These are phyloP conservation scores for Sinocyclocheilus anshuiensis DNA, from an alignment of 2,113 vertebrate species.

Conservation along the genomic window DNA sequence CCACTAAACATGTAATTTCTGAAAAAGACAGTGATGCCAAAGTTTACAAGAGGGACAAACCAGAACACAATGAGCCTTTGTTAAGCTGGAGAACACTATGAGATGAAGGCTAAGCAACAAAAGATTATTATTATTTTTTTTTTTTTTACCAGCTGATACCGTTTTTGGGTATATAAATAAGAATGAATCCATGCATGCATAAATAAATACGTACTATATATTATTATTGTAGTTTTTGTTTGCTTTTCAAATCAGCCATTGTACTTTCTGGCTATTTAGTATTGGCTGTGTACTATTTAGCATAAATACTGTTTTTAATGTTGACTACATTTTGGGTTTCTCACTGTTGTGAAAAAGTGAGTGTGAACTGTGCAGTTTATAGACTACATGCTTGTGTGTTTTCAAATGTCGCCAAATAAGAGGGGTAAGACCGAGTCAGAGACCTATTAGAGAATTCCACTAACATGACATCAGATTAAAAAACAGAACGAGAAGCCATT, in stretches of 20 bases:
- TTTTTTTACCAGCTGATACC: neutral
- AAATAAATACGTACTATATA: too few species aligned
- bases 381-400: neutral
- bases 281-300: too few species aligned
- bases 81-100: neutral
- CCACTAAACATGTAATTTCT: neutral
- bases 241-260: neutral
- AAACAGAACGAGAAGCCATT: slow-evolving; percentile 41
- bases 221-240: too few species aligned
- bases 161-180: neutral
- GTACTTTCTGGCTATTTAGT: too few species aligned
- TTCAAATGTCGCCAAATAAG: neutral
- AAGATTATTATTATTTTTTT: neutral
- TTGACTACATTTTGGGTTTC: neutral
- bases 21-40: neutral
- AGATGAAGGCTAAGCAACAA: neutral
- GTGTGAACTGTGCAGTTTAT: neutral
- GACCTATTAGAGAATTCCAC: slow-evolving; percentile 36
- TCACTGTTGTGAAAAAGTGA: neutral
- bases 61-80: slow-evolving; percentile 9
- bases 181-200: neutral
- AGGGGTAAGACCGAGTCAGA: slow-evolving; percentile 13
- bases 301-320: neutral
- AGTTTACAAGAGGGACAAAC: neutral
- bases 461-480: slow-evolving; percentile 53